Conservation (phyloP, 2,113 vertebrate genomes). For the Leuciscus idus region DNA sequence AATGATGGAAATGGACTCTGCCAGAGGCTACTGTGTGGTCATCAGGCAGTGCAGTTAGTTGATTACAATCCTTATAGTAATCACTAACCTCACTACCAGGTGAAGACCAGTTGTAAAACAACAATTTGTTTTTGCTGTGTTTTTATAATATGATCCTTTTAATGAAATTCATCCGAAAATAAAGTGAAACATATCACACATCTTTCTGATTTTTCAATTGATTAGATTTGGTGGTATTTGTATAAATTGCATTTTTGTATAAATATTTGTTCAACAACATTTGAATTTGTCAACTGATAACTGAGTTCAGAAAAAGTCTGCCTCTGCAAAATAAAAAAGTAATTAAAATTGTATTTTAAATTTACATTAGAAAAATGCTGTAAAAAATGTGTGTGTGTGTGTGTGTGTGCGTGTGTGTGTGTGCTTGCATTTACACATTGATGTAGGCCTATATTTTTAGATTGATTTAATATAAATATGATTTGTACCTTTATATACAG, state of each 20-base stretch:
- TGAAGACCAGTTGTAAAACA: slow-evolving; percentile 64
- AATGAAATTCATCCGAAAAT: not conserved
- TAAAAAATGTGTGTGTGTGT: too few species aligned
- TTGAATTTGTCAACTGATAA: too few species aligned
- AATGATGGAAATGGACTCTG: not conserved
- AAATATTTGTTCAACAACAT: not conserved
- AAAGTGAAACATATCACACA: not conserved
- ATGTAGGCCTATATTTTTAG: not conserved
- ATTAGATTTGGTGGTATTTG: not conserved
- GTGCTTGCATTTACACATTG: not conserved
- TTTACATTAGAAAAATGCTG: too few species aligned
- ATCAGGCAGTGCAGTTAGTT: slow-evolving; percentile 93
- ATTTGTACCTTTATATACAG: too few species aligned
- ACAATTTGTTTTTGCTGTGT: not conserved
- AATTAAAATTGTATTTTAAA: too few species aligned
- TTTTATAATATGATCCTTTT: not conserved
- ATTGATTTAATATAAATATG: not conserved
- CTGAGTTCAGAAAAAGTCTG: too few species aligned
- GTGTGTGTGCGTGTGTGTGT: too few species aligned
- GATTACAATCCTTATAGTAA: slow-evolving; percentile 81
- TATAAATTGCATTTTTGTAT: too few species aligned
- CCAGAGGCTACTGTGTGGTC: slow-evolving; percentile 73
- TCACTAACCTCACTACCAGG: slow-evolving; percentile 92
- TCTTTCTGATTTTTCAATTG: not conserved
- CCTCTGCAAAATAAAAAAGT: too few species aligned